A percentile compares a stretch with the other conserved stretches of the same genome.
Conservation (phyloP, 2,888 invertebrate species). For the Eristalis arbustorum region DNA sequence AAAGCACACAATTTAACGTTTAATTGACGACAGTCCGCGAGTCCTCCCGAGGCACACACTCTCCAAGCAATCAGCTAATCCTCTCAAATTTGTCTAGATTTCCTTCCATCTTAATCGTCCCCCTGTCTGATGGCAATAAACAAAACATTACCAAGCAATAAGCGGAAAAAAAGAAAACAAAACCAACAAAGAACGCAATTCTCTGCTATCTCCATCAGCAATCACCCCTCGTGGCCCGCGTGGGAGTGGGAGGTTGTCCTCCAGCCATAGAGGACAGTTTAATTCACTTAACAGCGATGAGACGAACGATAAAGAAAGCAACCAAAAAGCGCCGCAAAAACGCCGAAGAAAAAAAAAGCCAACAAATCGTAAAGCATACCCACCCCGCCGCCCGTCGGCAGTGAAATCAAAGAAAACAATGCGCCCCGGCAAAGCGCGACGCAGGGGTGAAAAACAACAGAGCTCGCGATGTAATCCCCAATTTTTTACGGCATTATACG, state of each 20-base stretch:
- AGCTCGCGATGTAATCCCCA: conserved; percentile 70
- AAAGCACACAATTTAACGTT: background rate
- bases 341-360: background rate
- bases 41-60: background rate
- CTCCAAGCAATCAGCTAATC: conserved; percentile 48
- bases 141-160: conserved; percentile 62
- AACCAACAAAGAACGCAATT: conserved; percentile 7
- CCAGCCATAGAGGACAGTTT: conserved; percentile 66
- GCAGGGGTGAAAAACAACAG: conserved; percentile 45
- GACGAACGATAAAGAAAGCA: conserved; percentile 61
- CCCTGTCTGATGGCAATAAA: conserved; percentile 63
- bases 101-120: conserved; percentile 60
- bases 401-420: conserved; percentile 55
- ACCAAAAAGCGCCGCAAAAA: conserved; percentile 3
- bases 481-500: conserved; percentile 67
- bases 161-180: conserved; percentile 44
- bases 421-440: background rate
- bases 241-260: background rate
- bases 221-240: conserved; percentile 44
- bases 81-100: conserved; percentile 61
- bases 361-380: too few species aligned
- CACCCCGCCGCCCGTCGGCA: background rate
- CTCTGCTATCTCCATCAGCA: conserved; percentile 37
- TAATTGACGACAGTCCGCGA: background rate
- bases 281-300: conserved; percentile 69